phyloP scores from a whole-genome alignment of 2,113 vertebrate genomes.

The Stictonetta naevosa region DNA sequence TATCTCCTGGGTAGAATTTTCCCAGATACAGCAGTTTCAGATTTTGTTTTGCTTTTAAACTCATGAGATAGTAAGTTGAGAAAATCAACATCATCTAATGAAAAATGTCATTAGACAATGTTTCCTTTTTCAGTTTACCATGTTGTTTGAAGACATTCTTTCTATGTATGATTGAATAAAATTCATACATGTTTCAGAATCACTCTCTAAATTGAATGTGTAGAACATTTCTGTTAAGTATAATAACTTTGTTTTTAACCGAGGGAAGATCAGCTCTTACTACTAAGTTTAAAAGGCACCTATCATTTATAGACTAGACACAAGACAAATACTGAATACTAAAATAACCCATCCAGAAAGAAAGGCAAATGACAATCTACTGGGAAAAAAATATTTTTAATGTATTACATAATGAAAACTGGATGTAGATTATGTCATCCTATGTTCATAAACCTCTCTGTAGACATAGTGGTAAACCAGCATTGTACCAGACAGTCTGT shows the following conservation, averaged over 20 bases:
- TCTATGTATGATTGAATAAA: not conserved
- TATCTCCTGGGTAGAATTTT: not conserved
- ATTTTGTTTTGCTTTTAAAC: not conserved
- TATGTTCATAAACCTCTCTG: not conserved
- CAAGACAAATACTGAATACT: not conserved
- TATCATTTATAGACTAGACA: not conserved
- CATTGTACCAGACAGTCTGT: not conserved
- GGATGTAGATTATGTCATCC: not conserved
- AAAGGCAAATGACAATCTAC: not conserved
- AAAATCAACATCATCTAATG: not conserved
- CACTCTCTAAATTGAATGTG: not conserved
- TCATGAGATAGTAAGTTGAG: not conserved
- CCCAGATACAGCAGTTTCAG: not conserved
- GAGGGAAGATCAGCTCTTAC: not conserved
- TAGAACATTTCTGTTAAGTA: not conserved
- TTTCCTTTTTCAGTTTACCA: not conserved
- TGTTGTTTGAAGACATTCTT: not conserved
- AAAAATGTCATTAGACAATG: not conserved
- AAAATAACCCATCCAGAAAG: not conserved
- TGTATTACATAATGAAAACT: not conserved
- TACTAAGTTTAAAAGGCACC: not conserved
- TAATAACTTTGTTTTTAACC: not conserved
- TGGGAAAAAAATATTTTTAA: not conserved
- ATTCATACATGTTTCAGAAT: not conserved
- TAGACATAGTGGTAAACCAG: not conserved